A percentile compares a stretch with the other conserved stretches of the same genome.
Evolutionary conservation across 2,113 vertebrate species (phyloP).

Genomic region (Azemiops feae): DNA sequence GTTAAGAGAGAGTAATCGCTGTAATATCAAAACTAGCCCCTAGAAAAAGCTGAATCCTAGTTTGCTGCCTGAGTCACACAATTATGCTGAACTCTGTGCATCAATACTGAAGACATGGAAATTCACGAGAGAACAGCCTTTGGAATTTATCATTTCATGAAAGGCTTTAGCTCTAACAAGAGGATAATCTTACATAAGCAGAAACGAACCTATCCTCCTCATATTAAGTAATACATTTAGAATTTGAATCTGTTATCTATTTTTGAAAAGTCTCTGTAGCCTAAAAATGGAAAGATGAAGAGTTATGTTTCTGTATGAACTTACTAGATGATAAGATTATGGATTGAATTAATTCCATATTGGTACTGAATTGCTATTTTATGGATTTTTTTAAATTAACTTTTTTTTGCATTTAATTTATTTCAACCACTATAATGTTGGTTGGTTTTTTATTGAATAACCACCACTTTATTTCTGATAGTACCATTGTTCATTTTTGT

Average conservation of each 20-base stretch:
- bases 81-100: not conserved
- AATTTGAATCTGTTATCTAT: not conserved
- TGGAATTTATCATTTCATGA: not conserved
- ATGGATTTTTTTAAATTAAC: not conserved
- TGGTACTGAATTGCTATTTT: not conserved
- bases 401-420: not conserved
- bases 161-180: not conserved
- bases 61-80: not conserved
- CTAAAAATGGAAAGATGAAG: not conserved
- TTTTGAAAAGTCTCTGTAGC: not conserved
- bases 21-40: not conserved
- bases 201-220: not conserved
- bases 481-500: not conserved
- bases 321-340: not conserved
- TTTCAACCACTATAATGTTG: not conserved
- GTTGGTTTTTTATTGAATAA: not conserved
- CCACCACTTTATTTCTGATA: not conserved
- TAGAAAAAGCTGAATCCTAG: not conserved
- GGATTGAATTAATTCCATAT: not conserved
- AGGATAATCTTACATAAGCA: not conserved
- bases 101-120: not conserved
- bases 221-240: not conserved
- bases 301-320: not conserved
- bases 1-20: not conserved
- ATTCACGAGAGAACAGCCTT: not conserved